Conservation (phyloP, 2,797 vertebrate genomes). For the Pygocentrus nattereri region DNA sequence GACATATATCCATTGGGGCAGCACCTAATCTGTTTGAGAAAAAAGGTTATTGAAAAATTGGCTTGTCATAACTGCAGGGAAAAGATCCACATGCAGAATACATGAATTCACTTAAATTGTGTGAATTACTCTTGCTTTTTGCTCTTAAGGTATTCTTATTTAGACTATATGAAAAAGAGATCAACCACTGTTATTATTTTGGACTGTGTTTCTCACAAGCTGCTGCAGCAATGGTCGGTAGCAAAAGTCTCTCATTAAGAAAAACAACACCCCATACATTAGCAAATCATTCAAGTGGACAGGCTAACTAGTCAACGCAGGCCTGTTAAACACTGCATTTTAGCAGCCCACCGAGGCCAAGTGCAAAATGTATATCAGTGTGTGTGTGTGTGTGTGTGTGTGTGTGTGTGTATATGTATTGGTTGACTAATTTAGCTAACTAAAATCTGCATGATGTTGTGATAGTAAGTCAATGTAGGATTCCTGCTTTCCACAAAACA, state of each 20-base stretch:
- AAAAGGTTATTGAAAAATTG: slow-evolving; percentile 9
- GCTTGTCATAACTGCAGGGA: slow-evolving; percentile 16
- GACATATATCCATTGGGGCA: slow-evolving; percentile 26
- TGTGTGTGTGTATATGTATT: not conserved
- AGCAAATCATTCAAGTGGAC: slow-evolving; percentile 13
- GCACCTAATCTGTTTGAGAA: slow-evolving; percentile 14
- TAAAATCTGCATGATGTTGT: not conserved
- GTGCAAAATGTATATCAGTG: not conserved
- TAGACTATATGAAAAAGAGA: slow-evolving; percentile 10
- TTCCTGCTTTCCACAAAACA: slow-evolving; percentile 6
- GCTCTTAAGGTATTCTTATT: not conserved
- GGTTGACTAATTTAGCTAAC: not conserved
- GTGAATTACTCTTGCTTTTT: not conserved
- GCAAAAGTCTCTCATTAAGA: not conserved
- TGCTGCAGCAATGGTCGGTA: not conserved
- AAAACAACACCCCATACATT: not conserved
- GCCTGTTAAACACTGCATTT: not conserved
- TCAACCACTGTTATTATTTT: not conserved
- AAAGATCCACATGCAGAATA: not conserved
- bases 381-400: not conserved
- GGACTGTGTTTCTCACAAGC: not conserved
- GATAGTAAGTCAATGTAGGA: not conserved
- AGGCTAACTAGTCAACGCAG: not conserved
- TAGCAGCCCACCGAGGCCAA: slow-evolving; percentile 4
- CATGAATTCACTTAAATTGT: not conserved